Evolutionary conservation across 2,888 invertebrate species (phyloP).

Genomic region (Amorpha juglandis): DNA sequence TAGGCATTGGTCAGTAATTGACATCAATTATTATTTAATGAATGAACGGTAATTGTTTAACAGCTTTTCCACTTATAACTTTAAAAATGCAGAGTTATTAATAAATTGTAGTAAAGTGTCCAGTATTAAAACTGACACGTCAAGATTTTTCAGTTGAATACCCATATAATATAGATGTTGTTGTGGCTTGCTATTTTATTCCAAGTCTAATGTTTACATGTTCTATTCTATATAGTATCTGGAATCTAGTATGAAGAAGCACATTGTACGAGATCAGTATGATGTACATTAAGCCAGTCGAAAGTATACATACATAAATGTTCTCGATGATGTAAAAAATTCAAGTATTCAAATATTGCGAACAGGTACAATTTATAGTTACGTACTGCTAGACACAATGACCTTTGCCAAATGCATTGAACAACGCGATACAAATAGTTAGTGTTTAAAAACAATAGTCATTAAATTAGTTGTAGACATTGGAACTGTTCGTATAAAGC

Average conservation of each 20-base stretch:
- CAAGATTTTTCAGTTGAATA: too few relatives aligned
- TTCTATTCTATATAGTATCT: too few relatives aligned
- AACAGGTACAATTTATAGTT: slow-evolving; percentile 12
- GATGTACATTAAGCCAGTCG: too few relatives aligned
- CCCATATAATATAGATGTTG: too few relatives aligned
- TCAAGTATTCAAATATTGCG: slow-evolving; percentile 7
- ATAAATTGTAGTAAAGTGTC: neutral
- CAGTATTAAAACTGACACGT: neutral
- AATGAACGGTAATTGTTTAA: slow-evolving; percentile 15
- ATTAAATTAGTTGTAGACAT: slow-evolving; percentile 30
- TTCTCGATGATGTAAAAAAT: neutral
- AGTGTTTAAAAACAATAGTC: slow-evolving; percentile 28
- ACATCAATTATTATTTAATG: slow-evolving; percentile 9
- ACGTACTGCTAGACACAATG: slow-evolving; percentile 28
- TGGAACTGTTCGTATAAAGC: slow-evolving; percentile 34
- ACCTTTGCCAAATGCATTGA: slow-evolving; percentile 22
- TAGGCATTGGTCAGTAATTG: slow-evolving; percentile 16
- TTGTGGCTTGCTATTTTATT: too few relatives aligned
- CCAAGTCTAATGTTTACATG: too few relatives aligned
- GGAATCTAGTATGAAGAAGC: too few relatives aligned
- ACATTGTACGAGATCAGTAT: too few relatives aligned
- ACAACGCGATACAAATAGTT: slow-evolving; percentile 22
- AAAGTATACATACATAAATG: neutral
- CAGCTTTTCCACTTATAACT: neutral
- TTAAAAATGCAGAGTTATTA: neutral